Base-by-base conservation (phyloP, 1,140 invertebrate genomes). In the Meloidogyne chitwoodi region DNA sequence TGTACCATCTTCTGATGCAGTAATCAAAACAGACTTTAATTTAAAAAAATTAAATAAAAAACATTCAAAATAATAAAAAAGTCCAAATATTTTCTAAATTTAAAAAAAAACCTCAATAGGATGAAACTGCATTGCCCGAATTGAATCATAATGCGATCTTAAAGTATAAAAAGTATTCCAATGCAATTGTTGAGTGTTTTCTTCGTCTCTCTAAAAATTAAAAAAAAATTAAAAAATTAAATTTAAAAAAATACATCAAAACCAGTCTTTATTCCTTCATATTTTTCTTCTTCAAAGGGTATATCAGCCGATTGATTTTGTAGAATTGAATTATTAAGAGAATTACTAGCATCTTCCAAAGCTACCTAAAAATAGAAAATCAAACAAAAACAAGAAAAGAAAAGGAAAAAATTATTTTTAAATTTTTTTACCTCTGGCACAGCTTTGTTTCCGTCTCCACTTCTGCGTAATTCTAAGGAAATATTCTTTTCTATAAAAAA, bases 1-100 rank as follows among this genome's bases (percentile, higher is more conserved):
- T 65, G 96, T 99, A 87, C 97, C 94, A 90, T 99, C 97, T 89
- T 99, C 96, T 68, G 94, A 96, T 8, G 95, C 96, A 16, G 97
- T 98, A 83, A 99, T 93, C 66, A 99, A 90, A 66, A 98, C 94
- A 62, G 96, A 93, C 88, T 73, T n/a, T 3, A 73, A 19, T n/a
- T n/a, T 0, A 31, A 68, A 3, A 68, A 27, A 4, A 0, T n/a
- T 19, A n/a, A n/a, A n/a, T 31, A 31, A 19, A 22, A 67, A 67
- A 29, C 16, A n/a, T 67, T 67, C 4, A 4, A n/a, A 2, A 69
- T n/a, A n/a, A n/a, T n/a, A 10, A 70, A 38, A 38, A 8, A 38
- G 34, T 5, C 22, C 26, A 70, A 27, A 48, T 29, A 70, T 27
- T 56, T 41, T 72, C 56, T 48, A 16, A 3, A 26, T 2, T 24